Conservation (phyloP, 2,888 invertebrate genomes). For the Neoaliturus tenellus region DNA sequence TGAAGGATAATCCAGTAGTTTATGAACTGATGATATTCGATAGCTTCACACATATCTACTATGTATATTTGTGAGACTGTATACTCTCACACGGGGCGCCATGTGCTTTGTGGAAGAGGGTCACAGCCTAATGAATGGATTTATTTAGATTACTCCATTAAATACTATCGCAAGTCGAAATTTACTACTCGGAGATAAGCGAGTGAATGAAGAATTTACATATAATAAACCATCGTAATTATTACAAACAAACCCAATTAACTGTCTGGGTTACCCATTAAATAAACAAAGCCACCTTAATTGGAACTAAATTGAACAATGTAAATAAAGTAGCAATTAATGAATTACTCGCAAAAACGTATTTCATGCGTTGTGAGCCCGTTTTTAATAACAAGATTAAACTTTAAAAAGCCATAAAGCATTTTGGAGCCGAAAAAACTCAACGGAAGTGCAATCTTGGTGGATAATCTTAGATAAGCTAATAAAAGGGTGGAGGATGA, state of each 20-base stretch:
- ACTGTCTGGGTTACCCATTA: conserved; percentile 32
- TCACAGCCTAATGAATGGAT: conserved; percentile 15
- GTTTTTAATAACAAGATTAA: conserved; percentile 46
- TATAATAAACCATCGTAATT: conserved; percentile 46
- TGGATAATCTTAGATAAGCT: conserved; percentile 26
- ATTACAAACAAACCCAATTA: conserved; percentile 48
- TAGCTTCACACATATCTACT: no score
- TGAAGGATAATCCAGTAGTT: no score
- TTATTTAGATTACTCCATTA: conserved; percentile 45
- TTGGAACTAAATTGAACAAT: conserved; percentile 51
- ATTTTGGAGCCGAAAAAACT: conserved; percentile 10
- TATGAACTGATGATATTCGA: no score
- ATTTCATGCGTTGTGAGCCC: conserved; percentile 35
- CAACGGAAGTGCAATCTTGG: conserved; percentile 33
- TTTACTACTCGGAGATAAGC: conserved; percentile 41
- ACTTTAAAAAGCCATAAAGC: conserved; percentile 45
- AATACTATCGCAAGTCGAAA: conserved; percentile 26
- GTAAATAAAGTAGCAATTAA: conserved; percentile 52
- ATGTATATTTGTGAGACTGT: no score
- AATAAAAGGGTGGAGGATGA: conserved; percentile 1
- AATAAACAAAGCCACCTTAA: conserved; percentile 50
- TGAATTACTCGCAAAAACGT: conserved; percentile 47
- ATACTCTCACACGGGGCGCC: neutral
- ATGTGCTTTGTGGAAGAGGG: neutral
- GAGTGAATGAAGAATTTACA: conserved; percentile 24